A percentile compares a stretch with the other conserved stretches of the same genome.
Evolutionary conservation across 2,113 vertebrate genomes (phyloP).

Genomic region (Podarcis cretensis): DNA sequence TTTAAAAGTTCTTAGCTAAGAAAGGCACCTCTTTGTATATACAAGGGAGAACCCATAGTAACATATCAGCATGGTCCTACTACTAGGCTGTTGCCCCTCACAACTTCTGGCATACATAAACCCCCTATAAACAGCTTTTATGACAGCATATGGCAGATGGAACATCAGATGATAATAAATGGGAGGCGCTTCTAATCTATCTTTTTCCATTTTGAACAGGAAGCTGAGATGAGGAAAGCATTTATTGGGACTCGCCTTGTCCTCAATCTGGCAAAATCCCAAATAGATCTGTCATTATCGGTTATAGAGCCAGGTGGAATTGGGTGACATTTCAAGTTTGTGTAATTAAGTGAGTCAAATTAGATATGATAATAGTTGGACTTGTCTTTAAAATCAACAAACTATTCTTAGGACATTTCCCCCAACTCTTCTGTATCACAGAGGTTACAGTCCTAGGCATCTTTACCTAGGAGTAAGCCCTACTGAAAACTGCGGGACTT

Average conservation of each 20-base stretch:
- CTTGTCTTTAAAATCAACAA: background rate
- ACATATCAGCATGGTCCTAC: constrained; percentile 26
- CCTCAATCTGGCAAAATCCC: constrained; percentile 23
- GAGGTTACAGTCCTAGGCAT: background rate
- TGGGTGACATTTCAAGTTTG: constrained; percentile 1
- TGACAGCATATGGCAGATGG: constrained; percentile 71
- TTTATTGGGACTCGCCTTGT: constrained; percentile 21
- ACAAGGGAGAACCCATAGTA: background rate
- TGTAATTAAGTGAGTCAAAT: constrained; percentile 20
- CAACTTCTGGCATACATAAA: background rate
- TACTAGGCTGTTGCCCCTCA: background rate
- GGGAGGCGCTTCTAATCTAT: constrained; percentile 29
- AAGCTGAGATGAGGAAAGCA: background rate
- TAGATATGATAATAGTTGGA: background rate
- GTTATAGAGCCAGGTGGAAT: constrained; percentile 8
- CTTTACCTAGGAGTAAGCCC: background rate
- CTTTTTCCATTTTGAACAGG: constrained; percentile 9
- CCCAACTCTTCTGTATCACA: background rate
- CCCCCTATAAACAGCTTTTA: constrained; percentile 32
- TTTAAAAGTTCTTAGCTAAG: background rate
- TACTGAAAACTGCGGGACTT: background rate
- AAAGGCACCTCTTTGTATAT: background rate
- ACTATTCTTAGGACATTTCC: background rate
- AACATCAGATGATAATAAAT: constrained; percentile 45
- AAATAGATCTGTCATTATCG: constrained; percentile 7